Conservation (phyloP, 2,113 vertebrate genomes). For the Chunga burmeisteri region DNA sequence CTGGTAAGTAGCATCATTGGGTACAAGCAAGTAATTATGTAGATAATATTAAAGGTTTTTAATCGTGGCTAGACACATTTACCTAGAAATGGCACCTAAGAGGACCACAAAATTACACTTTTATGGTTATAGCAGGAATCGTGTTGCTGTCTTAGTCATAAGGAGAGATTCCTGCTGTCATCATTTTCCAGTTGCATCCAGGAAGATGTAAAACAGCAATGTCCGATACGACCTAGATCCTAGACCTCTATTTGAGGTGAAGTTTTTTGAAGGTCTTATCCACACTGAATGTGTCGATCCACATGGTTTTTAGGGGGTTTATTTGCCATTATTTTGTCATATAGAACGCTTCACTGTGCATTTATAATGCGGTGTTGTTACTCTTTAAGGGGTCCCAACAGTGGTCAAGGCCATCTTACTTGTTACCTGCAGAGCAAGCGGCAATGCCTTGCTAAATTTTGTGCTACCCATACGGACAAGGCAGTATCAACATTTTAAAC, state of each 20-base stretch:
- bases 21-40: conserved; percentile 25
- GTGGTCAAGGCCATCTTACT: neutral
- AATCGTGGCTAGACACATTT: conserved; percentile 41
- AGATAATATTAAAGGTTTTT: conserved; percentile 45
- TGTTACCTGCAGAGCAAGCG: neutral
- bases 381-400: neutral
- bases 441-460: neutral
- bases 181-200: neutral
- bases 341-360: neutral
- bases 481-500: neutral
- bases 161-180: neutral
- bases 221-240: neutral
- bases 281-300: neutral
- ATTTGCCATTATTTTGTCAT: neutral
- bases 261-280: neutral
- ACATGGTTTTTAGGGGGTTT: neutral
- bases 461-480: neutral
- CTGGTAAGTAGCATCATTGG: neutral
- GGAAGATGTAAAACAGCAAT: neutral
- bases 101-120: conserved; percentile 38
- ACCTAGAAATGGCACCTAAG: conserved; percentile 44
- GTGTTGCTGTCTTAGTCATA: neutral
- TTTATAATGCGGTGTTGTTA: neutral
- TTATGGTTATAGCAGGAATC: conserved; percentile 26
- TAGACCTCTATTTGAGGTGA: neutral